phyloP scores from a whole-genome alignment of 1,140 invertebrate species.

The Hormaphis cornu region DNA sequence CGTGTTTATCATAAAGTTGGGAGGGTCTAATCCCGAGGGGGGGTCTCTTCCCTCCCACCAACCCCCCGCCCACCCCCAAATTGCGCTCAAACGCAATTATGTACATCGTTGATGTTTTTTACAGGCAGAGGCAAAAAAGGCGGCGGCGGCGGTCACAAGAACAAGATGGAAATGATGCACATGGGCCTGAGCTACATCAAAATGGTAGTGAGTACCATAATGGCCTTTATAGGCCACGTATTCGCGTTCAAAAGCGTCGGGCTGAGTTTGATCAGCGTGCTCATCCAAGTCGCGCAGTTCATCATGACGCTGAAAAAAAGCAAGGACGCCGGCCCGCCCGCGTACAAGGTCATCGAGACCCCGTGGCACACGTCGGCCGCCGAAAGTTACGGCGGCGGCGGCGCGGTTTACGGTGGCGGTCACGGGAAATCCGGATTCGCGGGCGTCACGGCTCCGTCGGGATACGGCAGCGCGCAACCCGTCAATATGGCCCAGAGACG shows the following conservation, averaged over 20 bases:
- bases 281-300: constrained; percentile 11
- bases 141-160: neutral
- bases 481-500: too few relatives aligned
- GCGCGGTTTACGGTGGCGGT: neutral
- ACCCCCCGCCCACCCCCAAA: too few relatives aligned
- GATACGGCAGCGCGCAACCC: too few relatives aligned
- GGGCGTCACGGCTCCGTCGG: too few relatives aligned
- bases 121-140: neutral
- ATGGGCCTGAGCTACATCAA: constrained; percentile 7
- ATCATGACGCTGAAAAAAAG: constrained; percentile 3
- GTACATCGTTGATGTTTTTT: too few relatives aligned
- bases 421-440: neutral
- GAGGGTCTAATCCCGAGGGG: too few relatives aligned
- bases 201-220: neutral
- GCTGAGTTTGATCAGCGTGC: neutral
- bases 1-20: too few relatives aligned
- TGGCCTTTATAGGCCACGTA: neutral
- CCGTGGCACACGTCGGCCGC: neutral
- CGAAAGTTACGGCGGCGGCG: neutral
- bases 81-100: too few relatives aligned
- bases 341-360: constrained; percentile 10
- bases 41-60: too few relatives aligned
- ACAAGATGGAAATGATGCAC: constrained; percentile 3
- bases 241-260: constrained; percentile 1
- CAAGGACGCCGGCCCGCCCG: neutral